Evolutionary conservation across 2,888 invertebrate genomes (phyloP).

Genomic region (Cryptocheilus praepositus): DNA sequence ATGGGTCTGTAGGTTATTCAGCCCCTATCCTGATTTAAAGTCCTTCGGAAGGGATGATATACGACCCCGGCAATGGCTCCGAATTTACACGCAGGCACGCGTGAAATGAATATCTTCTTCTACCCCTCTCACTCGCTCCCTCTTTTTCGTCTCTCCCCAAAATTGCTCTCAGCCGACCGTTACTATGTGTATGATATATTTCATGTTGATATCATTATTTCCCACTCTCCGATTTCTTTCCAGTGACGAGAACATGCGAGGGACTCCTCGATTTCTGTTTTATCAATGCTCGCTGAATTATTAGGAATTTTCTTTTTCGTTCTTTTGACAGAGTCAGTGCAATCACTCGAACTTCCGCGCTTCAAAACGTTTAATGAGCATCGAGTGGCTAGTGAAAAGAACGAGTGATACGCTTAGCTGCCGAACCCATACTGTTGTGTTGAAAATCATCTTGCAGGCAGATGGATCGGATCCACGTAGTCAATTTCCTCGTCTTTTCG

Average conservation of each 20-base stretch:
- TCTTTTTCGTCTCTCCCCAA: conserved; percentile 1
- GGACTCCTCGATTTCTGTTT: conserved; percentile 10
- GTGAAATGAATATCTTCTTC: conserved; percentile 46
- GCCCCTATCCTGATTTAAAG: conserved; percentile 48
- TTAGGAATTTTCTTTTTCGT: neutral
- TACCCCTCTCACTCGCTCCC: conserved; percentile 8
- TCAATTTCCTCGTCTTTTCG: too few species aligned
- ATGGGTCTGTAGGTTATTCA: conserved; percentile 43
- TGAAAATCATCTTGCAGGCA: too few species aligned
- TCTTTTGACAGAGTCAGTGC: neutral
- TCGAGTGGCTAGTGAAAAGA: too few species aligned
- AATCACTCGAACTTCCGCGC: neutral
- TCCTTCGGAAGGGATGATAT: conserved; percentile 53
- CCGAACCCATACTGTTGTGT: too few species aligned
- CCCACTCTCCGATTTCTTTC: conserved; percentile 9
- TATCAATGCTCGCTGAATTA: neutral
- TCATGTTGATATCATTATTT: conserved; percentile 32
- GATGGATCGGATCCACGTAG: too few species aligned
- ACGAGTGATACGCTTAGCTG: too few species aligned
- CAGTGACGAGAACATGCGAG: neutral
- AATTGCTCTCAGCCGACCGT: too few species aligned
- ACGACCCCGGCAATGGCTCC: conserved; percentile 22
- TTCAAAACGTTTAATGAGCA: neutral
- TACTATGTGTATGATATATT: conserved; percentile 16
- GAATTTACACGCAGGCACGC: conserved; percentile 47